Evolutionary conservation across 2,113 vertebrate genomes (phyloP).

Genomic region (Stigmatopora nigra): DNA sequence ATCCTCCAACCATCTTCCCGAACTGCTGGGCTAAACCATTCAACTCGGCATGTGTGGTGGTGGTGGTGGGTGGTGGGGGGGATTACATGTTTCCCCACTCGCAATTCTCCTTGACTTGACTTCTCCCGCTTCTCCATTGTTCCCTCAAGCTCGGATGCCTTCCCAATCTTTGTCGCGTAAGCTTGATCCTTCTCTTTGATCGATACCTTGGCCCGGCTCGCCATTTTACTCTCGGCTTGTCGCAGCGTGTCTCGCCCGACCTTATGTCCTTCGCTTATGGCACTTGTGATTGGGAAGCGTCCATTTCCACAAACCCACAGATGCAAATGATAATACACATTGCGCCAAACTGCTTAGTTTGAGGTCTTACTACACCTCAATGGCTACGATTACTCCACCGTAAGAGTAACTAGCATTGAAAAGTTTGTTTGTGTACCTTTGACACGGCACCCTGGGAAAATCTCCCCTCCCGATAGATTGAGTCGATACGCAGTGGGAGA

Average conservation of each 20-base stretch:
- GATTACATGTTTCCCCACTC: slow-evolving; percentile 39
- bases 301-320: slow-evolving; percentile 23
- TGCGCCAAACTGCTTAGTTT: slow-evolving; percentile 18
- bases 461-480: slow-evolving; percentile 17
- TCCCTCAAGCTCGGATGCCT: slow-evolving; percentile 20
- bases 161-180: slow-evolving; percentile 13
- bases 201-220: slow-evolving; percentile 33
- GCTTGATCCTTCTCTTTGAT: slow-evolving; percentile 26
- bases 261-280: slow-evolving; percentile 28
- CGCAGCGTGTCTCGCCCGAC: slow-evolving; percentile 22
- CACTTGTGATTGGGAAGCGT: slow-evolving; percentile 19
- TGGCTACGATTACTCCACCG: slow-evolving; percentile 19
- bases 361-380: slow-evolving; percentile 7
- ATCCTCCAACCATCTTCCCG: slow-evolving; percentile 35
- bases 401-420: slow-evolving; percentile 16
- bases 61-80: slow-evolving; percentile 29
- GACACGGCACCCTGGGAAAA: slow-evolving; percentile 22
- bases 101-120: slow-evolving; percentile 41
- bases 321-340: slow-evolving; percentile 43
- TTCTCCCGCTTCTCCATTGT: slow-evolving; percentile 15
- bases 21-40: slow-evolving; percentile 52
- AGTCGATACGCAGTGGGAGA: slow-evolving; percentile 57
- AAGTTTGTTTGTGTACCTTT: slow-evolving; percentile 15
- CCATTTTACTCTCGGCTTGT: slow-evolving; percentile 34
- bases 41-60: slow-evolving; percentile 38